Percentiles rank a stretch among this genome's conserved stretches.
These are phyloP conservation scores for Bombus breviceps DNA, from an alignment of 1,140 invertebrate genomes.

Conservation along the genomic window DNA sequence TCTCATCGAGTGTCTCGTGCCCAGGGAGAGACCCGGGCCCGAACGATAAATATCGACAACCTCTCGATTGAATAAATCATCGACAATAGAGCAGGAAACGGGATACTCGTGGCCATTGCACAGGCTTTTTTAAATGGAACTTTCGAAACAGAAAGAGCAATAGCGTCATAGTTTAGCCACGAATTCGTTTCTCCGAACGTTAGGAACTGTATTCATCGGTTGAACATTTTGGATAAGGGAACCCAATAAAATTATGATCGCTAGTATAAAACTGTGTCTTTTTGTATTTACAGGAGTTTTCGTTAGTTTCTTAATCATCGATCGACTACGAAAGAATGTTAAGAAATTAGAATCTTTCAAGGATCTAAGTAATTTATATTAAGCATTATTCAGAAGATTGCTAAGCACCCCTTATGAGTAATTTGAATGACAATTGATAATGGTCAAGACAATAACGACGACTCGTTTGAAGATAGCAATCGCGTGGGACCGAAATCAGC, in stretches of 20 bases:
- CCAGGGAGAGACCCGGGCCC: conserved; percentile 14
- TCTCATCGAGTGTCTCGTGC: conserved; percentile 60
- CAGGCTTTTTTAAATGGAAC: conserved; percentile 49
- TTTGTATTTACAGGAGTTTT: not conserved
- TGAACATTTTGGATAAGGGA: too few species aligned
- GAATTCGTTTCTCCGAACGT: conserved; percentile 6
- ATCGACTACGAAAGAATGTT: not conserved
- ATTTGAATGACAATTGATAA: not conserved
- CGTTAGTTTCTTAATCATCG: not conserved
- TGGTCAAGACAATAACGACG: not conserved
- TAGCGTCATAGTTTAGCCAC: conserved; percentile 3
- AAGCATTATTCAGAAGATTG: not conserved
- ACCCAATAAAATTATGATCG: not conserved
- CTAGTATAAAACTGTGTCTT: not conserved
- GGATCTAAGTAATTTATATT: not conserved
- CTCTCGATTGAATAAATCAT: conserved; percentile 68
- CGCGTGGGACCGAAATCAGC: not conserved
- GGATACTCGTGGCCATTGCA: conserved; percentile 29
- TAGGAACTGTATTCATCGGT: not conserved
- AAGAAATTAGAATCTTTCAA: not conserved
- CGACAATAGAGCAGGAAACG: conserved; percentile 50
- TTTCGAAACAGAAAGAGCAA: conserved; percentile 50
- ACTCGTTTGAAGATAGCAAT: not conserved
- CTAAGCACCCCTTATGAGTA: not conserved
- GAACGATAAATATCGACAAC: conserved; percentile 68